Evolutionary conservation across 2,113 vertebrate genomes (phyloP).

Genomic region (Leucoraja erinaceus): DNA sequence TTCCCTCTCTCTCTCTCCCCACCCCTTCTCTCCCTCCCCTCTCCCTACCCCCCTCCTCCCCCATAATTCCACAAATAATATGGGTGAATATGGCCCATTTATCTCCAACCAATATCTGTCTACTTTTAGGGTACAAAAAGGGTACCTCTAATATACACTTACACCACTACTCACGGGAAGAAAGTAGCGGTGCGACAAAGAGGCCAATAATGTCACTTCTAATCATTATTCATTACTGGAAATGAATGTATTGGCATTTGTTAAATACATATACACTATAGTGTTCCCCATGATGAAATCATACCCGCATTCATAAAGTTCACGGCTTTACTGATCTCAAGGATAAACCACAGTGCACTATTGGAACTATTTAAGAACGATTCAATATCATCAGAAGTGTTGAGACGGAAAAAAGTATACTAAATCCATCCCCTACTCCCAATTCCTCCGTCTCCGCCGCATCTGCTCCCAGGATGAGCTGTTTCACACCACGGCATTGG

Average conservation of each 20-base stretch:
- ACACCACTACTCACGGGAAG: background rate
- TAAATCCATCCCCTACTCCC: no score
- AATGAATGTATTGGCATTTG: background rate
- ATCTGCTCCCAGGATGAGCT: no score
- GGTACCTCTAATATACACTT: background rate
- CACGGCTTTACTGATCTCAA: background rate
- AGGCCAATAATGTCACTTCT: background rate
- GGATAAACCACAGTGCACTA: no score
- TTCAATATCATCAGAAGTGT: background rate
- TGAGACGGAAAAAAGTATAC: background rate
- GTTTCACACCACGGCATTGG: no score
- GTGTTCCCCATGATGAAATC: background rate
- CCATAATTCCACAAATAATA: no score
- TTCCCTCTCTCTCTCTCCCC: no score
- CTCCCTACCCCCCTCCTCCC: no score
- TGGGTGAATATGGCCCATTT: background rate
- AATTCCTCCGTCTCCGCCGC: no score
- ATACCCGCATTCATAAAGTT: background rate
- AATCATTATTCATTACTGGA: background rate
- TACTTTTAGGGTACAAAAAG: background rate
- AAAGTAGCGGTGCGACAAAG: background rate
- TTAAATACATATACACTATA: background rate
- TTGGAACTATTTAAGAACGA: background rate
- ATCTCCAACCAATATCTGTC: background rate
- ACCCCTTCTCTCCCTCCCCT: no score